Evolutionary conservation across 1,140 invertebrate species (phyloP).

Genomic region (Zaprionus ghesquierei): DNA sequence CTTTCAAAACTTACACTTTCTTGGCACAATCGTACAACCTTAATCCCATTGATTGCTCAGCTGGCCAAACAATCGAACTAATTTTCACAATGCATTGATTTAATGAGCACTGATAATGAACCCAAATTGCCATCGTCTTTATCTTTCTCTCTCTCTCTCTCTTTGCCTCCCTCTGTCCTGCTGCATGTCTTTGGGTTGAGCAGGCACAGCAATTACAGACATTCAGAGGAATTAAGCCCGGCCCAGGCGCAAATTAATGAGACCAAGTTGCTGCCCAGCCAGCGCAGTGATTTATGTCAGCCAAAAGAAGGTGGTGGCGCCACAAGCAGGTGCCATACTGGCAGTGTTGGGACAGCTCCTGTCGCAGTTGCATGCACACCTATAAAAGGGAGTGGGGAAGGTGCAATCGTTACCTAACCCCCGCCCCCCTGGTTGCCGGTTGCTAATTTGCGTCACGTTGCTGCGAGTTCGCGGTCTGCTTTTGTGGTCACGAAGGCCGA

Average conservation of each 20-base stretch:
- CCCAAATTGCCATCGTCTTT: conserved; percentile 29
- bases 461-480: neutral
- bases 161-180: neutral
- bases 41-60: neutral
- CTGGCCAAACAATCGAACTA: neutral
- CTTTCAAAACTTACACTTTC: too few species aligned
- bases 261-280: conserved; percentile 14
- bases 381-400: neutral
- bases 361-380: conserved; percentile 25
- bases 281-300: conserved; percentile 51
- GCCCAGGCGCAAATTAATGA: conserved; percentile 53
- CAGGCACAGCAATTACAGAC: conserved; percentile 36
- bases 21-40: too few species aligned
- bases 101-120: conserved; percentile 30
- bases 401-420: conserved; percentile 15
- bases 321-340: conserved; percentile 31
- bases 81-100: conserved; percentile 18
- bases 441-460: conserved; percentile 46
- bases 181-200: neutral
- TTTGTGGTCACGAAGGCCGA: conserved; percentile 16
- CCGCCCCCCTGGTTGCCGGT: conserved; percentile 39
- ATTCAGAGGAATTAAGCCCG: conserved; percentile 44
- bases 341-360: neutral
- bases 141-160: neutral
- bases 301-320: neutral